Conservation (phyloP, 1,140 invertebrate species). For the Papilio polyxenes region DNA sequence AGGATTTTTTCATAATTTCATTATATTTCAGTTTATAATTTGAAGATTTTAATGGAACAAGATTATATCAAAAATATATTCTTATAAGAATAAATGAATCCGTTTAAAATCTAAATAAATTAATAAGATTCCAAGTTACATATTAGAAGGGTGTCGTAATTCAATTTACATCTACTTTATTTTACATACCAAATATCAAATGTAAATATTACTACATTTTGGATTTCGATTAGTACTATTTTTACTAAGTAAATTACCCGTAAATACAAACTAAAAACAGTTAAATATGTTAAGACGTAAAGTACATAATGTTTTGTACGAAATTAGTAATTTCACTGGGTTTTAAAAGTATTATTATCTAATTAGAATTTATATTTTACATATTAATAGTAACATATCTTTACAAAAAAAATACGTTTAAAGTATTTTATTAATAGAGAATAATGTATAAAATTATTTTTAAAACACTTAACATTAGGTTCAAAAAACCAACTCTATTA, state of each 20-base stretch:
- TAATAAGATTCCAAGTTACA: neutral
- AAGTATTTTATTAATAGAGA: no score
- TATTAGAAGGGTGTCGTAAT: neutral
- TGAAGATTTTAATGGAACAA: no score
- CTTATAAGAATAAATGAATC: slow-evolving; percentile 36
- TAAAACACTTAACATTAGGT: no score
- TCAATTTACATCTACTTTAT: neutral
- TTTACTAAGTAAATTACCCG: neutral
- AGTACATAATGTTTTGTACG: no score
- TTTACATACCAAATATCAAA: neutral
- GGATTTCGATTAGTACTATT: neutral
- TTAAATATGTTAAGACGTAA: neutral
- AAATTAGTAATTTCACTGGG: neutral
- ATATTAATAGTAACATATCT: no score
- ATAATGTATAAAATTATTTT: no score
- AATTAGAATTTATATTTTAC: neutral
- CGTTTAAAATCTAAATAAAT: slow-evolving; percentile 33
- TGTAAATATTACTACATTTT: neutral
- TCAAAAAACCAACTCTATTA: neutral
- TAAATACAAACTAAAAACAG: neutral
- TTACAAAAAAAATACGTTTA: no score
- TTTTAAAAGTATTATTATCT: neutral
- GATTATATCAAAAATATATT: neutral
- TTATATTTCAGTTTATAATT: no score
- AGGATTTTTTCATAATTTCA: no score